A percentile compares a stretch with the other conserved stretches of the same genome.
phyloP scores from a whole-genome alignment of 2,113 vertebrate genomes.

The Hystrix brachyura region DNA sequence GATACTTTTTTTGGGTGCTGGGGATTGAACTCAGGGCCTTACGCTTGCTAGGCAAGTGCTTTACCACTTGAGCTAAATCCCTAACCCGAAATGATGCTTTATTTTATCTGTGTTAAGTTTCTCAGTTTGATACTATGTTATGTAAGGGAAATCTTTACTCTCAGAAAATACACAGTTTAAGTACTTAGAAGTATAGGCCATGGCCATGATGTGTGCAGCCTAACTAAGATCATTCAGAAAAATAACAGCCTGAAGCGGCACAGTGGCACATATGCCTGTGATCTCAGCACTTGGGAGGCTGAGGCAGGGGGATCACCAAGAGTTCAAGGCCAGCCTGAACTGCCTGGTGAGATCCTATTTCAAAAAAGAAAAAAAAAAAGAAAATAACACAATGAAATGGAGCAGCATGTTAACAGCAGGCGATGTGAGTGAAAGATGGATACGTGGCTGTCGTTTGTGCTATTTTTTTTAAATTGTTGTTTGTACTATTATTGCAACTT shows the following conservation, averaged over 20 bases:
- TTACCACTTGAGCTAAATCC: too few species aligned
- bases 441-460: neutral
- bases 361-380: too few species aligned
- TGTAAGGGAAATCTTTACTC: constrained; percentile 12
- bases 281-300: neutral
- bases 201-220: neutral
- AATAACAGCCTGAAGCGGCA: neutral
- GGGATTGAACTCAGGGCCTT: too few species aligned
- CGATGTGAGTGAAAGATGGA: neutral
- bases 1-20: neutral
- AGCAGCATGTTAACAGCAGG: neutral
- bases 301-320: neutral
- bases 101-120: neutral
- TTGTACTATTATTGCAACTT: neutral
- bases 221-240: constrained; percentile 43
- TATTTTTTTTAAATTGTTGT: neutral
- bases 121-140: neutral
- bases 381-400: neutral
- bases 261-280: neutral
- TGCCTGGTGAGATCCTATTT: neutral
- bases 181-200: neutral
- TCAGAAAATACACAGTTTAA: neutral
- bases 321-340: neutral
- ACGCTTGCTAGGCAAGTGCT: too few species aligned
- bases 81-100: neutral